Evolutionary conservation across 2,888 invertebrate genomes (phyloP).

Genomic region (Zhuqinia jingwanae): DNA sequence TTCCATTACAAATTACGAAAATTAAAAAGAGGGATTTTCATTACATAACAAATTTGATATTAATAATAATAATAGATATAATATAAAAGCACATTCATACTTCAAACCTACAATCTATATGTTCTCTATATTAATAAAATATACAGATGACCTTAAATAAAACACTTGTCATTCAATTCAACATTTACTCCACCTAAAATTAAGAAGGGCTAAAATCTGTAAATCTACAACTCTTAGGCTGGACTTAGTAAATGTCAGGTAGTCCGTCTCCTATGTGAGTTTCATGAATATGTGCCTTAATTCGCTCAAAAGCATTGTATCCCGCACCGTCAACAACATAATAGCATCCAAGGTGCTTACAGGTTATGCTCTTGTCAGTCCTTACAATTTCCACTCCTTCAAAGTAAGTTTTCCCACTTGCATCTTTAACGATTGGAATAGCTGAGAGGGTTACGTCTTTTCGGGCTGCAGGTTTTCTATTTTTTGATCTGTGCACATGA

Average conservation of each 20-base stretch:
- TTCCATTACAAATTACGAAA: no score
- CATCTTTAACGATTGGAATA: slow-evolving; percentile 69
- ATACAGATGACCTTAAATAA: background rate
- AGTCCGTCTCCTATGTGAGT: slow-evolving; percentile 63
- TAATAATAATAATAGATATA: no score
- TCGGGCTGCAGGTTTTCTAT: slow-evolving; percentile 57
- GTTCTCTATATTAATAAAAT: no score
- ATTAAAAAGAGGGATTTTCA: no score
- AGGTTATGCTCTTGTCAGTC: slow-evolving; percentile 70
- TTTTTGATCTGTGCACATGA: slow-evolving; percentile 34
- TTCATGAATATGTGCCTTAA: slow-evolving; percentile 68
- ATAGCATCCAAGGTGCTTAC: slow-evolving; percentile 63
- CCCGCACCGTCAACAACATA: slow-evolving; percentile 64
- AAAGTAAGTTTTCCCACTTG: slow-evolving; percentile 70
- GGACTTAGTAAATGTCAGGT: slow-evolving; percentile 59
- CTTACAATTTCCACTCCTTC: slow-evolving; percentile 68
- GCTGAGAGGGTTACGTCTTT: slow-evolving; percentile 68
- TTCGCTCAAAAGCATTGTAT: slow-evolving; percentile 67
- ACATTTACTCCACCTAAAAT: background rate
- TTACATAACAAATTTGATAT: no score
- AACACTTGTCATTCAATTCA: background rate
- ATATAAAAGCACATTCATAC: no score
- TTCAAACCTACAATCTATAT: no score
- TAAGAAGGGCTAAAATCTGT: background rate
- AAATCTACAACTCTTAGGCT: background rate